These are phyloP conservation scores for Iphiclides podalirius DNA, from an alignment of 2,888 invertebrate genomes.

Conservation along the genomic window DNA sequence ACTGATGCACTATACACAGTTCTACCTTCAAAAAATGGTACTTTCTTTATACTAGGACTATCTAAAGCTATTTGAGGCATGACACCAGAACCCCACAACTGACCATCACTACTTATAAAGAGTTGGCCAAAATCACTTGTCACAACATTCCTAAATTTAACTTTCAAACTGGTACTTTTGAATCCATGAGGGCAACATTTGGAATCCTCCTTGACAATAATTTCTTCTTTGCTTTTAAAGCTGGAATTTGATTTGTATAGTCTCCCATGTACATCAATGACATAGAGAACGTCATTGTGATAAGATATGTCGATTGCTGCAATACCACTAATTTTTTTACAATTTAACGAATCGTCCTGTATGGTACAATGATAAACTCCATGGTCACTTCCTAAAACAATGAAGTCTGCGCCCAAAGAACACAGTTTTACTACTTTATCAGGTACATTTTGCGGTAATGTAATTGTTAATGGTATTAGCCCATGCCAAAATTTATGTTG, in stretches of 20 bases:
- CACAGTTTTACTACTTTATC: constrained; percentile 72
- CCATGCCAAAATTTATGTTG: constrained; percentile 74
- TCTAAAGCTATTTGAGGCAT: constrained; percentile 84
- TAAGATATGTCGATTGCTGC: constrained; percentile 83
- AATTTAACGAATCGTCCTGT: constrained; percentile 58
- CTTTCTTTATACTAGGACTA: constrained; percentile 80
- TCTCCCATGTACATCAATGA: constrained; percentile 81
- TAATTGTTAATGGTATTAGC: constrained; percentile 54
- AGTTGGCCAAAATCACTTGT: constrained; percentile 82
- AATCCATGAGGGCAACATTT: constrained; percentile 84
- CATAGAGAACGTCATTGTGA: constrained; percentile 79
- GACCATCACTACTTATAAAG: constrained; percentile 83
- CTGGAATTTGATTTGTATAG: constrained; percentile 79
- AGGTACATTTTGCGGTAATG: constrained; percentile 59
- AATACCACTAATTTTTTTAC: constrained; percentile 72
- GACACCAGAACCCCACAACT: constrained; percentile 84
- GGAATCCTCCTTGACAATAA: constrained; percentile 82
- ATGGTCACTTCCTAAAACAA: constrained; percentile 70
- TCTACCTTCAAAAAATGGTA: constrained; percentile 84
- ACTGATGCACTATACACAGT: constrained; percentile 85
- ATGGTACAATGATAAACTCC: constrained; percentile 64
- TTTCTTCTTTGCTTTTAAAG: constrained; percentile 80
- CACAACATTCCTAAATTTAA: constrained; percentile 82
- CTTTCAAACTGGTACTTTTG: constrained; percentile 80
- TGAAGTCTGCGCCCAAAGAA: constrained; percentile 56